phyloP scores from a whole-genome alignment of 2,888 invertebrate species.

The Nymphalis polychloros region DNA sequence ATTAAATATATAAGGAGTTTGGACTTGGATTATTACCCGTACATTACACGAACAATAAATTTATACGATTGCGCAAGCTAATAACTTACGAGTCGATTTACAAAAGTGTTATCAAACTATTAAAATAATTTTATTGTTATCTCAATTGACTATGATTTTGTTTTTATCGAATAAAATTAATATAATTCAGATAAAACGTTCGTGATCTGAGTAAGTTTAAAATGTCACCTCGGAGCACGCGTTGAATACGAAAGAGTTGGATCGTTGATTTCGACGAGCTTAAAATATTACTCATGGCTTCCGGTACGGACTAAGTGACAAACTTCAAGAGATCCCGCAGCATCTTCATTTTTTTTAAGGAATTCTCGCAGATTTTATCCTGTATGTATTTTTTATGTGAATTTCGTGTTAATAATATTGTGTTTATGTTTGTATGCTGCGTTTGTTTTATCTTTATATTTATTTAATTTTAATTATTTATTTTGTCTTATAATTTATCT shows the following conservation, averaged over 20 bases:
- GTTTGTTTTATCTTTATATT: too few species aligned
- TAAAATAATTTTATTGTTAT: not conserved
- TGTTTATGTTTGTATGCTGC: too few species aligned
- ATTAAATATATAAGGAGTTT: too few species aligned
- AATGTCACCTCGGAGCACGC: constrained; percentile 35
- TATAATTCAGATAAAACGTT: constrained; percentile 11
- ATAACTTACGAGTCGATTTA: not conserved
- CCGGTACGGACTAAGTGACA: constrained; percentile 34
- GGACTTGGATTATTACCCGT: too few species aligned
- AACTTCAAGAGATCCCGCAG: not conserved
- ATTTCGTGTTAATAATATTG: too few species aligned
- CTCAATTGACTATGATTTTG: not conserved
- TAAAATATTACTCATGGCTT: constrained; percentile 64
- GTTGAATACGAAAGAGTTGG: constrained; percentile 47
- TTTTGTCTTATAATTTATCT: too few species aligned
- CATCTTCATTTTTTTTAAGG: not conserved
- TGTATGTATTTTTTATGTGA: too few species aligned
- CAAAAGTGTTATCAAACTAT: too few species aligned
- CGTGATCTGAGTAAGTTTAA: constrained; percentile 18
- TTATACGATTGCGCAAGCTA: too few species aligned
- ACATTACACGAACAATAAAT: too few species aligned
- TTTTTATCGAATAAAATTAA: constrained; percentile 9
- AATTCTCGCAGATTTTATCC: too few species aligned
- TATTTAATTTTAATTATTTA: too few species aligned
- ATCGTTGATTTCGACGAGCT: constrained; percentile 60